A percentile compares a stretch with the other conserved stretches of the same genome.
phyloP scores from a whole-genome alignment of 2,113 vertebrate genomes.

The Chiloscyllium plagiosum region DNA sequence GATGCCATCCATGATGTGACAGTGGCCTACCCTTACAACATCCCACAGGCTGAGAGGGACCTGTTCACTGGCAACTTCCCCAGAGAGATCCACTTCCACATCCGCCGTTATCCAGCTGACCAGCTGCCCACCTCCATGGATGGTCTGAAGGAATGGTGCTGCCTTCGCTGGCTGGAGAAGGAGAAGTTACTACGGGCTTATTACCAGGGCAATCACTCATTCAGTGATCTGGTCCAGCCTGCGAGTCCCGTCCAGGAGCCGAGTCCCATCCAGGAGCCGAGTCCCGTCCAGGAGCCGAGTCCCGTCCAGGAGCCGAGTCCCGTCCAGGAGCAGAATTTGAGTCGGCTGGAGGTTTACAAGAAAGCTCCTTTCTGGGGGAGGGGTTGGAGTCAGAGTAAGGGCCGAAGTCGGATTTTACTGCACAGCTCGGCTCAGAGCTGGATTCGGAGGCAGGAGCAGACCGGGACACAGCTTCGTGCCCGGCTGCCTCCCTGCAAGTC shows the following conservation, averaged over 20 bases:
- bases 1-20: constrained; percentile 94
- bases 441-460: background rate
- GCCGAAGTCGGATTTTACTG: too few relatives aligned
- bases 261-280: too few relatives aligned
- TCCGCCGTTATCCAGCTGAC: constrained; percentile 68
- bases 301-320: background rate
- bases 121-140: constrained; percentile 63
- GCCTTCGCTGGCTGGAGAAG: constrained; percentile 84
- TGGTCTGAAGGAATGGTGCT: constrained; percentile 83
- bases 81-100: constrained; percentile 88
- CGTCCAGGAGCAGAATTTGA: background rate
- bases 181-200: constrained; percentile 75
- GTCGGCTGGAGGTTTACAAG: background rate
- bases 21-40: constrained; percentile 88
- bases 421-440: too few relatives aligned
- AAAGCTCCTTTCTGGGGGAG: background rate
- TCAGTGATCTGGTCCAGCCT: constrained; percentile 45
- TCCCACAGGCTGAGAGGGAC: constrained; percentile 90
- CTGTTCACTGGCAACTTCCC: constrained; percentile 82
- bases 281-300: too few relatives aligned
- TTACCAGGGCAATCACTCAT: constrained; percentile 66
- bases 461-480: background rate
- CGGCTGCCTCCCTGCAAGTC: constrained; percentile 81
- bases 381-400: too few relatives aligned
- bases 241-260: too few relatives aligned